A percentile compares a stretch with the other conserved stretches of the same genome.
Conservation (phyloP, 2,113 vertebrate species). For the Chelonoidis abingdonii region DNA sequence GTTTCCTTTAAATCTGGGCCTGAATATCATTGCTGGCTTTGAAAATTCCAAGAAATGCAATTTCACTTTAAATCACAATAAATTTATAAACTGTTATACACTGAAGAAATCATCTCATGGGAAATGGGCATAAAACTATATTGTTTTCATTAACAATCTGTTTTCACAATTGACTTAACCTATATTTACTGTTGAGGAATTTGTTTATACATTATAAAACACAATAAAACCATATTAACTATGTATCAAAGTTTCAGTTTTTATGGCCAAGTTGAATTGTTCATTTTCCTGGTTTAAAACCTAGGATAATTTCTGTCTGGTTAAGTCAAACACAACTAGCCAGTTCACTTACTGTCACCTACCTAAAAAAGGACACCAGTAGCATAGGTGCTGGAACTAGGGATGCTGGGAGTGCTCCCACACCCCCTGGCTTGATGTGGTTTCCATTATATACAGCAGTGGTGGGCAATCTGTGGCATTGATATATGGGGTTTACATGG, state of each 20-base stretch:
- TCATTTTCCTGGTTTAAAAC: conserved; percentile 66
- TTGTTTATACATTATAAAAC: conserved; percentile 70
- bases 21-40: conserved; percentile 70
- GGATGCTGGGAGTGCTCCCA: too few relatives aligned
- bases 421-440: too few relatives aligned
- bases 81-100: conserved; percentile 77
- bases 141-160: conserved; percentile 77
- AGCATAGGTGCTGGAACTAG: neutral
- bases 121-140: conserved; percentile 72
- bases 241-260: conserved; percentile 64
- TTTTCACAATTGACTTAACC: conserved; percentile 71
- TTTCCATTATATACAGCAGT: too few relatives aligned
- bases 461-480: too few relatives aligned
- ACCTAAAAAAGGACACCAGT: conserved; percentile 6
- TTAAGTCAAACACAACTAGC: conserved; percentile 26
- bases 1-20: conserved; percentile 75
- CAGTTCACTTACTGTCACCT: conserved; percentile 21
- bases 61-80: conserved; percentile 76
- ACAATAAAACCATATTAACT: conserved; percentile 65
- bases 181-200: conserved; percentile 70
- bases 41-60: conserved; percentile 76
- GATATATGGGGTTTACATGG: too few relatives aligned
- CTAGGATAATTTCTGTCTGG: conserved; percentile 43
- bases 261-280: conserved; percentile 50
- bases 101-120: conserved; percentile 66